A percentile compares a stretch with the other conserved stretches of the same genome.
phyloP scores from a whole-genome alignment of 2,797 vertebrate species.

The Chlorospingus flavigularis region DNA sequence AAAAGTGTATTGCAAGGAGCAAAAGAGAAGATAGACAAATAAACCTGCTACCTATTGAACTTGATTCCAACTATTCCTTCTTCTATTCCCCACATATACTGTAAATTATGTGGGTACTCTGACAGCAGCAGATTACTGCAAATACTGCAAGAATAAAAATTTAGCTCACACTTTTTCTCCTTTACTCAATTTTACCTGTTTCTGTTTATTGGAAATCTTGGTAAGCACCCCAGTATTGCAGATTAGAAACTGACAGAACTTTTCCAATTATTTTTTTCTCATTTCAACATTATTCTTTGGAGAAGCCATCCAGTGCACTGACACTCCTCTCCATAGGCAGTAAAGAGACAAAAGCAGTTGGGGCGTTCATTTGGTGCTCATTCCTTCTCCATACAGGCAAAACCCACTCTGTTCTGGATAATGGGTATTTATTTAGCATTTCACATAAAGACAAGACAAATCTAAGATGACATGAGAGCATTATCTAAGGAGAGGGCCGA shows the following conservation, averaged over 20 bases:
- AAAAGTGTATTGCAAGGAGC: background rate
- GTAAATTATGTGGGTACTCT: background rate
- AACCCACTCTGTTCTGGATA: background rate
- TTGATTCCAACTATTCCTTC: background rate
- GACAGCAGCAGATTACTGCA: background rate
- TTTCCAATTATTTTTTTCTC: background rate
- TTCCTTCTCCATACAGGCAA: background rate
- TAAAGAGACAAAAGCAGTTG: background rate
- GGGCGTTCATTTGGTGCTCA: background rate
- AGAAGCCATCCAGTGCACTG: background rate
- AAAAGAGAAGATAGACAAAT: conserved; percentile 26
- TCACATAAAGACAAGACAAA: background rate
- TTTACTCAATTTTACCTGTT: conserved; percentile 3
- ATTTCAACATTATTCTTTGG: background rate
- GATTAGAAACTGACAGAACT: background rate
- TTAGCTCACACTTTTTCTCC: background rate
- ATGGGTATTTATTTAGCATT: background rate
- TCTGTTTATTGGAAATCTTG: background rate
- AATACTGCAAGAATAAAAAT: background rate
- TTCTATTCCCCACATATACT: background rate
- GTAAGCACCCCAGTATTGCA: background rate
- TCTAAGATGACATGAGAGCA: background rate
- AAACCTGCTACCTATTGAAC: background rate
- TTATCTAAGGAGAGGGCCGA: background rate
- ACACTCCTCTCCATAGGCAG: background rate